Base-by-base conservation (phyloP, 2,113 vertebrate species). In the Axis porcinus region DNA sequence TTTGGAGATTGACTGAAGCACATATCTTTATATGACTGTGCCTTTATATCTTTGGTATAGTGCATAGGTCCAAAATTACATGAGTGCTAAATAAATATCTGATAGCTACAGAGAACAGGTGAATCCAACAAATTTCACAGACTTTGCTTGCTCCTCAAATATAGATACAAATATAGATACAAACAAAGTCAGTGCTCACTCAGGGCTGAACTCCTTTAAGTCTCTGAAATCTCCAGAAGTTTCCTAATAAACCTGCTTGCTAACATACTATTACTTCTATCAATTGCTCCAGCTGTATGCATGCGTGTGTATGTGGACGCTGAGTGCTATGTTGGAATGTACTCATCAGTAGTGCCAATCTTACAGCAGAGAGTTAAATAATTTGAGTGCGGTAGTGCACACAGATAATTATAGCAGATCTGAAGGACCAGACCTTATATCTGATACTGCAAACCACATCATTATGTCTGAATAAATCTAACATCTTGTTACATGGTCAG, bases 371-470 rank as follows among this genome's bases (percentile, higher is more conserved):
- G 36, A 96, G 64, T 57, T 84, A 97, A 89, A 76, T 36, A 83
- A 64, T 40, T 16, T 47, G 30, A n/a, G 79, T 83, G 52, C 82
- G 92, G 43, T 58, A 28, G 47, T 5, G 28, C 16, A 55, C 45
- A 47, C 0, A 2, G 27, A 58, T 47, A 79, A 70, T 2, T 0
- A 86, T 10, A 70, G 92, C 43, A 5, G 19, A 79, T 64, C 91
- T 55, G 92, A 95, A 98, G 98, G 88, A 90, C 36, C 58, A 95
- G 82, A 60, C 52, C 94, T 98, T 95, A 84, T 90, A 98, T 92
- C 92, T 33, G 74, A 98, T n/a, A 57, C 86, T 95, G 96, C 95
- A 97, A 92, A 76, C 92, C 78, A 90, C 97, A 97, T 93, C 7
- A 83, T 85, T n/a, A 96, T 79, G 90, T 78, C 85, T 78, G 94